Conservation (phyloP, 2,113 vertebrate genomes). For the Erinaceus europaeus region DNA sequence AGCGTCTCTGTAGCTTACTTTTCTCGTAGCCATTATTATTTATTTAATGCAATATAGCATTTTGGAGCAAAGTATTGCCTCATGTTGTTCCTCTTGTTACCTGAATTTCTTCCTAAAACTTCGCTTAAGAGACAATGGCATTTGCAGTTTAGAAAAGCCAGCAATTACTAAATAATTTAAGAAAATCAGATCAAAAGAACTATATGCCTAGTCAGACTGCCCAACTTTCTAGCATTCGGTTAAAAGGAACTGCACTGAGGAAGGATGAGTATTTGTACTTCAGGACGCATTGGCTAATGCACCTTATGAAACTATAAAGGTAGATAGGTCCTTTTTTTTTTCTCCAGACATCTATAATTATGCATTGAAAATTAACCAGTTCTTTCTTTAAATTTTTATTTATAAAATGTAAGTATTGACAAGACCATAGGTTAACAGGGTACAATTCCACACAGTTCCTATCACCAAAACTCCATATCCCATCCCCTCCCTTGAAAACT, state of each 20-base stretch:
- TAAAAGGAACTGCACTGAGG: neutral
- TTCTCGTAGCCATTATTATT: slow-evolving; percentile 8
- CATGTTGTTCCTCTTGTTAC: neutral
- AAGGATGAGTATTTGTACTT: neutral
- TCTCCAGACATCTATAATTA: neutral
- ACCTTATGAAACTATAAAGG: slow-evolving; percentile 1
- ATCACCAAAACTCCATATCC: no score
- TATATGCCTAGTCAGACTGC: neutral
- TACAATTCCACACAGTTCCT: no score
- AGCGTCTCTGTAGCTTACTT: neutral
- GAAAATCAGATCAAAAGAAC: neutral
- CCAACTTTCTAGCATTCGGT: neutral
- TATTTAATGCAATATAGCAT: slow-evolving; percentile 19
- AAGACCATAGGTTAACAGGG: no score
- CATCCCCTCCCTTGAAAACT: no score
- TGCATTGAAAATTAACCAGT: neutral
- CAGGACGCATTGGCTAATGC: neutral
- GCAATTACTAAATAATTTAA: neutral
- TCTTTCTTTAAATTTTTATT: no score
- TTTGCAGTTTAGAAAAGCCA: neutral
- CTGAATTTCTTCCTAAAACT: slow-evolving; percentile 35
- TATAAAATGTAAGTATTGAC: no score
- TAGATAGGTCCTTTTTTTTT: no score
- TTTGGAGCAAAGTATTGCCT: slow-evolving; percentile 1
- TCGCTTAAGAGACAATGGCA: neutral